Conservation (phyloP, 2,888 invertebrate species). For the Tricholauxania praeusta region DNA sequence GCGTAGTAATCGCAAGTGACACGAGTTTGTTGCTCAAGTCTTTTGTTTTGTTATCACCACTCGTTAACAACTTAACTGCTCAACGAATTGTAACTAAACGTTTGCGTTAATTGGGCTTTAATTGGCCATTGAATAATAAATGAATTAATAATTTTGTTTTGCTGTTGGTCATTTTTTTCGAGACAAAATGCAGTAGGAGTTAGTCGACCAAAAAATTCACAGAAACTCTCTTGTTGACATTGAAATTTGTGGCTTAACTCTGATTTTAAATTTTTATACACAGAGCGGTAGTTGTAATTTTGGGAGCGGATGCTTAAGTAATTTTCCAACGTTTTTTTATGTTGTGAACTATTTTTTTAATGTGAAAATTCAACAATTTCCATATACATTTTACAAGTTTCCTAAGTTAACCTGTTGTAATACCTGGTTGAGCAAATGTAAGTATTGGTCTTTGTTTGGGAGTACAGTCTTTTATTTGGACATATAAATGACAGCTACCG, state of each 20-base stretch:
- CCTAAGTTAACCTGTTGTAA: neutral
- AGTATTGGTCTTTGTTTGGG: neutral
- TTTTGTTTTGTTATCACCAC: slow-evolving; percentile 29
- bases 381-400: neutral
- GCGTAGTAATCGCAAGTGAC: neutral
- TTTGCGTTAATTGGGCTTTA: slow-evolving; percentile 6
- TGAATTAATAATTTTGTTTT: too few species aligned
- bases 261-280: too few species aligned
- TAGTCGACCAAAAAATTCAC: too few species aligned
- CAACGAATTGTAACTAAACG: slow-evolving; percentile 2
- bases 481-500: neutral
- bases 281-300: neutral
- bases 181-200: too few species aligned
- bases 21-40: slow-evolving; percentile 31
- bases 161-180: too few species aligned
- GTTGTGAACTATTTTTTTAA: too few species aligned
- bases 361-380: too few species aligned
- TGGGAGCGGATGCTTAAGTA: neutral
- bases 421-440: neutral
- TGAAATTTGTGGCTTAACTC: too few species aligned
- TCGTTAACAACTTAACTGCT: neutral
- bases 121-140: neutral
- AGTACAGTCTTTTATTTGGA: neutral
- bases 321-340: too few species aligned
- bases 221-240: too few species aligned